These are phyloP conservation scores for Nebria brevicollis DNA, from an alignment of 2,888 invertebrate species.

Conservation along the genomic window DNA sequence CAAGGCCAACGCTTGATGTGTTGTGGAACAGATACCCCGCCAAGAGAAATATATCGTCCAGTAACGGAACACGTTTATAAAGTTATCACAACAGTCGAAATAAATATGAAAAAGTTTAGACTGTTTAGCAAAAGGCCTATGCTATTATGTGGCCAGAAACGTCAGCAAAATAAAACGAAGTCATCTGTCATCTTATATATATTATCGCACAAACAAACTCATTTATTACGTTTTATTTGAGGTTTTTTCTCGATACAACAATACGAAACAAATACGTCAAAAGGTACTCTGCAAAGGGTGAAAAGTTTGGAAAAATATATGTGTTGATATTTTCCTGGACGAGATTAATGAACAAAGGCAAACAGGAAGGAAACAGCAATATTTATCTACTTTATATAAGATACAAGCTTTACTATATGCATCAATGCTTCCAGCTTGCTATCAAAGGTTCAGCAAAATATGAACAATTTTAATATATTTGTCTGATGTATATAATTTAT, in stretches of 20 bases:
- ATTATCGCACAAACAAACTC: not conserved
- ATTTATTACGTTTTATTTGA: not conserved
- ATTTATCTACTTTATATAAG: not conserved
- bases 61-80: slow-evolving; percentile 20
- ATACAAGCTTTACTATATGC: not conserved
- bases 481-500: no score
- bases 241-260: not conserved
- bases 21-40: not conserved
- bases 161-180: not conserved
- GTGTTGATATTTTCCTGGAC: not conserved
- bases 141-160: not conserved
- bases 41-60: slow-evolving; percentile 10
- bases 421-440: not conserved
- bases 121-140: slow-evolving; percentile 2
- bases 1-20: not conserved
- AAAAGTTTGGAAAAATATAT: not conserved
- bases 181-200: not conserved
- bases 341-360: not conserved
- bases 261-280: not conserved
- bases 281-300: not conserved
- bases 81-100: slow-evolving; percentile 16
- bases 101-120: slow-evolving; percentile 23
- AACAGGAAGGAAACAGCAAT: not conserved
- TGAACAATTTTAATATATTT: no score
- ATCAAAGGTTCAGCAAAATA: no score